A percentile compares a stretch with the other conserved stretches of the same genome.
phyloP scores from a whole-genome alignment of 2,888 invertebrate genomes.

The Muscina levida region DNA sequence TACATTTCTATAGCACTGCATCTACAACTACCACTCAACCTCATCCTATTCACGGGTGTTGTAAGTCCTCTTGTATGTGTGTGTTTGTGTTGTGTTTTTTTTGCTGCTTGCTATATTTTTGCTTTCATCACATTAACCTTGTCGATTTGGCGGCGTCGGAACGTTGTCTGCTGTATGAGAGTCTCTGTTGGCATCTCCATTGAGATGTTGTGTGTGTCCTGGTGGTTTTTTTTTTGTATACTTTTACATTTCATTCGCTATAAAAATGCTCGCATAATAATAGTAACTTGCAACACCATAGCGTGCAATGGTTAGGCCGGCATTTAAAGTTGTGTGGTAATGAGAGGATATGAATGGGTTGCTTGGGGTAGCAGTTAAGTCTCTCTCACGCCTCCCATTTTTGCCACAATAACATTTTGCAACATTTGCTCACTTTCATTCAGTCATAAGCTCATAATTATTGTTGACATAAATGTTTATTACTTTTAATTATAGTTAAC shows the following conservation, averaged over 20 bases:
- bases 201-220: neutral
- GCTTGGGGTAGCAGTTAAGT: neutral
- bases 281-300: neutral
- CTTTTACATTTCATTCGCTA: no score
- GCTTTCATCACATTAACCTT: neutral
- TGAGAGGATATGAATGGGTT: neutral
- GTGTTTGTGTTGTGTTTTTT: neutral
- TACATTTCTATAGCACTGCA: neutral
- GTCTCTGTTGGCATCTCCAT: neutral
- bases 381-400: neutral
- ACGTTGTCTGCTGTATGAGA: conserved; percentile 3
- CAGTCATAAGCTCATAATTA: conserved; percentile 17
- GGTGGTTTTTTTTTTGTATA: neutral
- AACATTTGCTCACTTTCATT: conserved; percentile 6
- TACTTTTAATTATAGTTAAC: conserved; percentile 21
- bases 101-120: neutral
- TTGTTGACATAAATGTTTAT: conserved; percentile 35
- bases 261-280: neutral
- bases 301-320: neutral
- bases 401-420: neutral
- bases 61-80: neutral
- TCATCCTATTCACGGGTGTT: no score
- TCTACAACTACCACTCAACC: neutral
- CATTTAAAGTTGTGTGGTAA: neutral
- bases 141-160: neutral